These are phyloP conservation scores for Podiceps cristatus DNA, from an alignment of 2,113 vertebrate genomes.

Conservation along the genomic window DNA sequence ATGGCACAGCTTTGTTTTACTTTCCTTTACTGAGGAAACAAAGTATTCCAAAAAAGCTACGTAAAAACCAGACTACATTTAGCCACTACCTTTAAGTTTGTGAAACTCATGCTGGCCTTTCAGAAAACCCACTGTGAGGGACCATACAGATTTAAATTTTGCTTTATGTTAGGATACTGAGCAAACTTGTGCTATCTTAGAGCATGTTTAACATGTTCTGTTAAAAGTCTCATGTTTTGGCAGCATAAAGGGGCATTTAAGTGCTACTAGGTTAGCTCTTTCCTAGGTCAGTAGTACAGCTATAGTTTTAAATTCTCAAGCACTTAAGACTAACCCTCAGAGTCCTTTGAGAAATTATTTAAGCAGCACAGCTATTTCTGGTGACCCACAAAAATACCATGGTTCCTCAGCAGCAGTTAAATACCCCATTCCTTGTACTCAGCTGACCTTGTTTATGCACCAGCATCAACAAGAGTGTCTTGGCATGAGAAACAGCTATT, in stretches of 20 bases:
- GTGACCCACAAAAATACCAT: constrained; percentile 52
- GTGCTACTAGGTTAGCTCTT: background rate
- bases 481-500: constrained; percentile 50
- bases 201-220: fast-evolving
- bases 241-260: background rate
- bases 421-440: constrained; percentile 53
- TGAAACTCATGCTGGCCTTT: background rate
- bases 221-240: background rate
- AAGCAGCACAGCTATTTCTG: constrained; percentile 48
- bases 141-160: background rate
- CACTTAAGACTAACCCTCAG: background rate
- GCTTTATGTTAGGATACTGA: background rate
- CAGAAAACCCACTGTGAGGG: background rate
- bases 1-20: background rate
- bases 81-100: background rate
- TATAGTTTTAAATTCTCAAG: background rate
- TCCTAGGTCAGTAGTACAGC: constrained; percentile 26
- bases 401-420: constrained; percentile 24
- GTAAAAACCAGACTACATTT: background rate
- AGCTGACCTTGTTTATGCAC: constrained; percentile 65
- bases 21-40: background rate
- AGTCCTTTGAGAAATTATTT: constrained; percentile 36
- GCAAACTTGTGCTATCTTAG: background rate
- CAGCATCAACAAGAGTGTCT: background rate
- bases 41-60: background rate